Base-by-base conservation (phyloP, 2,113 vertebrate genomes). In the Xiphophorus maculatus region DNA sequence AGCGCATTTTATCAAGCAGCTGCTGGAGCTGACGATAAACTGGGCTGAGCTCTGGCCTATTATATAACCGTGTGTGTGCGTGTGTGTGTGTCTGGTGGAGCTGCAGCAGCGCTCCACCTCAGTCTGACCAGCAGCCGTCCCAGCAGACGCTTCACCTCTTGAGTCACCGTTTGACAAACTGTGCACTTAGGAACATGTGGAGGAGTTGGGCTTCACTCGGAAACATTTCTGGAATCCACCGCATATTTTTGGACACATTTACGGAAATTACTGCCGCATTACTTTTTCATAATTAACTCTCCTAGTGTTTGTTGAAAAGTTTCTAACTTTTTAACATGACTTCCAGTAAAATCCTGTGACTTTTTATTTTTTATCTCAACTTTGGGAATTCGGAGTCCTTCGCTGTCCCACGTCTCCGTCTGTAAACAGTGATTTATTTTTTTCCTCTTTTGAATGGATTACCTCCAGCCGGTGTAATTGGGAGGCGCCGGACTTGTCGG, bases 51-150 rank as follows among this genome's bases (percentile, higher is more conserved):
- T 75, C 69, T 60, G 84, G 78, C 73, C 71, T 82, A 66, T 90
- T 92, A 89, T 85, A 74, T 89, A 90, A 89, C 73, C 33, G 13
- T 71, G 76, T 40, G 73, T 8, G 60, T 61, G 51, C 3, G 30
- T 8, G 63, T 54, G 51, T 44, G 81, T 35, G 58, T 68, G 75
- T 51, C 70, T 66, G 51, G 76, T 69, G 80, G 69, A 81, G 84
- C 84, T 65, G 71, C 76, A 78, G 80, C 69, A n/a, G 75, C 8
- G 64, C 87, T 89, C 87, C 84, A 75, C 89, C 81, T 90, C 89
- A 87, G 82, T 84, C 80, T 37, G 82, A 84, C 75, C 86, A 86
- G 82, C 88, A 58, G 74, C 61, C 60, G 83, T 87, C 74, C 79
- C 84, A 68, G 74, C 67, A 15, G 29, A 72, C 83, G 51, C 84